Evolutionary conservation across 1,140 invertebrate species (phyloP).

Genomic region (Triops longicaudatus): DNA sequence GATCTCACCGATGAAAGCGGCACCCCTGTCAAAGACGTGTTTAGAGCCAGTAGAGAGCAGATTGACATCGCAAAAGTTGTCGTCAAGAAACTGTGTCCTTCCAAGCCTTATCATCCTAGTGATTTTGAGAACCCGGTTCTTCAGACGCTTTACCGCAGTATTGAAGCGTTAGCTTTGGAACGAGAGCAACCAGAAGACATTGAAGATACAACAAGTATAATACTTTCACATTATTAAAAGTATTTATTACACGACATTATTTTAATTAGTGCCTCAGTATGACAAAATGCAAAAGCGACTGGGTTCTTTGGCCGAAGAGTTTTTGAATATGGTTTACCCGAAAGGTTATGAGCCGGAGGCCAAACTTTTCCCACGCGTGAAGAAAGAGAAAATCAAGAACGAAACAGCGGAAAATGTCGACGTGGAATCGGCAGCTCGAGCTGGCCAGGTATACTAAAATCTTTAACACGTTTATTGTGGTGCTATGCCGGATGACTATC

Average conservation of each 20-base stretch:
- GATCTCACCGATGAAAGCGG: constrained; percentile 20
- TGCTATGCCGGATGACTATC: background rate
- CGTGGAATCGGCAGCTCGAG: background rate
- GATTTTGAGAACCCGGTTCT: constrained; percentile 43
- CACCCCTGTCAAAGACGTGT: constrained; percentile 23
- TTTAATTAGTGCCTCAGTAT: constrained; percentile 37
- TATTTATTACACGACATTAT: background rate
- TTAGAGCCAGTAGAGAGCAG: constrained; percentile 31
- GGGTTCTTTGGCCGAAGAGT: constrained; percentile 40
- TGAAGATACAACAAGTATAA: constrained; percentile 43
- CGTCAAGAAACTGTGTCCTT: constrained; percentile 41
- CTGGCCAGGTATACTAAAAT: background rate
- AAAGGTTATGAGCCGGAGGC: constrained; percentile 16
- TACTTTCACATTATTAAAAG: background rate
- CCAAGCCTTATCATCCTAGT: constrained; percentile 43
- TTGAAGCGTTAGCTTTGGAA: constrained; percentile 46
- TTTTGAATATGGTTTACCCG: constrained; percentile 40
- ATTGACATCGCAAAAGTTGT: constrained; percentile 43
- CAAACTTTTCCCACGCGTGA: background rate
- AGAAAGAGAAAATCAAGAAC: background rate
- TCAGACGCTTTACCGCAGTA: constrained; percentile 45
- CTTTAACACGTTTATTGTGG: background rate
- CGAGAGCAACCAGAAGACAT: constrained; percentile 41
- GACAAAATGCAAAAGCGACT: constrained; percentile 40
- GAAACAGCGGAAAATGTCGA: background rate